These are phyloP conservation scores for Oscheius sp. DNA, from an alignment of 2,888 invertebrate genomes.

Conservation along the genomic window DNA sequence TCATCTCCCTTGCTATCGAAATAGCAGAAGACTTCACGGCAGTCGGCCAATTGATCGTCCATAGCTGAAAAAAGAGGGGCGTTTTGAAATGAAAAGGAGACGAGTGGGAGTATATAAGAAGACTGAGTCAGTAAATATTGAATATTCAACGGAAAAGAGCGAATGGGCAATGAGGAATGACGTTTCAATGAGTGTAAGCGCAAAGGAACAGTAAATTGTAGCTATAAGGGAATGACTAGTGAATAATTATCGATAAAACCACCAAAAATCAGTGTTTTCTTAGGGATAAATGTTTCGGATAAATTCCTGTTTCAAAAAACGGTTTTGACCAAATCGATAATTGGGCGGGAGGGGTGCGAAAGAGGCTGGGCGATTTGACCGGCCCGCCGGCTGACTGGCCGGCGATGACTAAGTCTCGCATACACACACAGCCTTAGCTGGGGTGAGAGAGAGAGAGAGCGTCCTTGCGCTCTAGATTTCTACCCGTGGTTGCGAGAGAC, in stretches of 20 bases:
- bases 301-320: too few species aligned
- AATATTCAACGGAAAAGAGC: neutral
- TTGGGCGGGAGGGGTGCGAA: conserved; percentile 32
- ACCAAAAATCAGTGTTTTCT: too few species aligned
- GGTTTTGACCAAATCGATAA: conserved; percentile 13
- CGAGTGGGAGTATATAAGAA: neutral
- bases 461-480: conserved; percentile 20
- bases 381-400: conserved; percentile 6
- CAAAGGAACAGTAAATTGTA: neutral
- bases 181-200: too few species aligned
- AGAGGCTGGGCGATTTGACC: conserved; percentile 23
- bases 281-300: too few species aligned
- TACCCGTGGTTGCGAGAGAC: neutral
- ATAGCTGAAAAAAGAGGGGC: conserved; percentile 12
- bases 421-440: conserved; percentile 18
- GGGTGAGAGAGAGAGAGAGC: neutral
- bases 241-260: too few species aligned
- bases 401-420: conserved; percentile 33
- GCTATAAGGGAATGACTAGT: neutral
- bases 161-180: neutral
- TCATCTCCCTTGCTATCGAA: conserved; percentile 99
- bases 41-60: conserved; percentile 66
- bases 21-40: conserved; percentile 89
- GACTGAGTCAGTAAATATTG: neutral
- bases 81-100: neutral